Percentiles rank a stretch among this genome's conserved stretches.
Evolutionary conservation across 2,113 vertebrate genomes (phyloP).

Genomic region (Motacilla tschutschensis): DNA sequence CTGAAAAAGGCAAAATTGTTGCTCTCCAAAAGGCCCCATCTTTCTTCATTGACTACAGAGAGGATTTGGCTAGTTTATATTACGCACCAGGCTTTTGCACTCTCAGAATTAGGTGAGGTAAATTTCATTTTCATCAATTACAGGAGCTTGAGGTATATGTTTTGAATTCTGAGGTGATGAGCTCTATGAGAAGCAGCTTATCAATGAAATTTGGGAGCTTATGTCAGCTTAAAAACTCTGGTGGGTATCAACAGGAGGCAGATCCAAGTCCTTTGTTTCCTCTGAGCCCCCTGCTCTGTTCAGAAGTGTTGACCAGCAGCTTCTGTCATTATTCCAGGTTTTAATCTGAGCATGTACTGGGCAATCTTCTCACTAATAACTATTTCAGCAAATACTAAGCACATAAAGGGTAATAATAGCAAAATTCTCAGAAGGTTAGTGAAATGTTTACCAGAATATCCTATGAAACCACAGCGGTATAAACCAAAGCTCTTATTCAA

Average conservation of each 20-base stretch:
- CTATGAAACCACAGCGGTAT: neutral
- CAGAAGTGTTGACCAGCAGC: neutral
- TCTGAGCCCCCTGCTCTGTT: neutral
- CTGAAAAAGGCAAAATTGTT: neutral
- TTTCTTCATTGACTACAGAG: neutral
- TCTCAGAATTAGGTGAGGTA: neutral
- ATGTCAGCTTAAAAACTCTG: neutral
- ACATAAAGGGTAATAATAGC: neutral
- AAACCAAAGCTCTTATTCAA: constrained; percentile 5
- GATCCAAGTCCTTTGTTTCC: neutral
- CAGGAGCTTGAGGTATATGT: neutral
- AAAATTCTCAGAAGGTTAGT: neutral
- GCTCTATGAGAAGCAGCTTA: neutral
- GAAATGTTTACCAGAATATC: neutral
- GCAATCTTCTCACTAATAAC: neutral
- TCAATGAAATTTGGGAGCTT: neutral
- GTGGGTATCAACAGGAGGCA: neutral
- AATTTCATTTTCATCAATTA: constrained; percentile 34
- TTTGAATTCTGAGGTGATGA: constrained; percentile 25
- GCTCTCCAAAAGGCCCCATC: neutral
- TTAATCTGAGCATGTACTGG: neutral
- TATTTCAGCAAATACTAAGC: neutral
- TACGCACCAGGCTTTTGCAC: neutral
- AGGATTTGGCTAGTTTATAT: neutral
- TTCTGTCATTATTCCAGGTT: neutral